These are phyloP conservation scores for Mesorhabditis spiculigera DNA, from an alignment of 2,888 invertebrate species.

Conservation along the genomic window DNA sequence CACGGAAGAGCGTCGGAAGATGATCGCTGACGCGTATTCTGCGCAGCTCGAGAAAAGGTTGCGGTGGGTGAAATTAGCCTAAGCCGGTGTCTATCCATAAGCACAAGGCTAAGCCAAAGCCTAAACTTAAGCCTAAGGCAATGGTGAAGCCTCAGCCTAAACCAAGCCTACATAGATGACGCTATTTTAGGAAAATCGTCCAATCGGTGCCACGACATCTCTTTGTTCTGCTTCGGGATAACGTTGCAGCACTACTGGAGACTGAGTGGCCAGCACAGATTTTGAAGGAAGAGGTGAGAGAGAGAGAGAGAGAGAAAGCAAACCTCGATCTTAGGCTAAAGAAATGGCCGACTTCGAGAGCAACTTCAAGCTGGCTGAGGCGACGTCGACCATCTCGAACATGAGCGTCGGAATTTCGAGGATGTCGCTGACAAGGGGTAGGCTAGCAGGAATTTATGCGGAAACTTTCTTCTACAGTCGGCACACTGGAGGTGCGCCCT, in stretches of 20 bases:
- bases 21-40: constrained; percentile 27
- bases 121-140: no score
- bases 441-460: constrained; percentile 29
- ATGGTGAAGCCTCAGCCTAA: no score
- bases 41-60: constrained; percentile 23
- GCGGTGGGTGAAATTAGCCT: constrained; percentile 6
- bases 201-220: constrained; percentile 31
- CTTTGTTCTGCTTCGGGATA: constrained; percentile 19
- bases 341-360: constrained; percentile 34
- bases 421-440: constrained; percentile 27
- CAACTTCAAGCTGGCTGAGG: constrained; percentile 36
- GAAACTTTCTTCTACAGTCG: constrained; percentile 23
- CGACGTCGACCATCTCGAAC: constrained; percentile 44
- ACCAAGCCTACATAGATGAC: neutral
- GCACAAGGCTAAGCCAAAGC: no score
- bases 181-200: constrained; percentile 15
- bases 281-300: constrained; percentile 24
- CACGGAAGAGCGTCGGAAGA: constrained; percentile 3
- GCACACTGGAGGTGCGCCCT: constrained; percentile 30
- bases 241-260: constrained; percentile 17
- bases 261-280: constrained; percentile 21
- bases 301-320: constrained; percentile 6
- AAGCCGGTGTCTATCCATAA: neutral
- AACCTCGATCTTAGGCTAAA: constrained; percentile 14
- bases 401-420: constrained; percentile 35